A percentile compares a stretch with the other conserved stretches of the same genome.
Evolutionary conservation across 2,888 invertebrate genomes (phyloP).

Genomic region (Drosophila vallismaia): DNA sequence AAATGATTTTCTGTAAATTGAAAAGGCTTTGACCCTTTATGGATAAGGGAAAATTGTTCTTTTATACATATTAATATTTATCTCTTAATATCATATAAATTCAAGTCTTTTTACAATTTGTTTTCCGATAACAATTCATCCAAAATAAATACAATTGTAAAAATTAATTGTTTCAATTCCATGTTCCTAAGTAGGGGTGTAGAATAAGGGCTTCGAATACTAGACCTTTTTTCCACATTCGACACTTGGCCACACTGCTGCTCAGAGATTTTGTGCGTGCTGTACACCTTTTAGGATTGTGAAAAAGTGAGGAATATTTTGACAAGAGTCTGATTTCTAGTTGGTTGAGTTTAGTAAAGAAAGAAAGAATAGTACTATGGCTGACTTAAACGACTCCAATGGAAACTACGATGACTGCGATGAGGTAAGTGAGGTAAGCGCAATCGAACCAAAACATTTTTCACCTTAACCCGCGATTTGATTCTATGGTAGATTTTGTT

Average conservation of each 20-base stretch:
- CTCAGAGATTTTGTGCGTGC: conserved; percentile 49
- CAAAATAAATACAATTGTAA: no score
- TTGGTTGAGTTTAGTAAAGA: not conserved
- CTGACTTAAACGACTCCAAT: conserved; percentile 73
- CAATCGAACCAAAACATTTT: conserved; percentile 36
- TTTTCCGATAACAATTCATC: not conserved
- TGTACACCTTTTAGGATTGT: conserved; percentile 50
- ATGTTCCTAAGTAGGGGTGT: not conserved
- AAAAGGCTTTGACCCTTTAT: no score
- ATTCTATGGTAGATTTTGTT: no score
- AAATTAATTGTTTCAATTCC: not conserved
- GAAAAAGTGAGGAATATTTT: conserved; percentile 24
- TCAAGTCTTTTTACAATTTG: not conserved
- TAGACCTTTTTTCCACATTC: conserved; percentile 5
- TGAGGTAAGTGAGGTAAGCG: conserved; percentile 64
- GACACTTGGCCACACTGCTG: conserved; percentile 35
- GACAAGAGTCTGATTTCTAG: not conserved
- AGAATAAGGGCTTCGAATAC: no score
- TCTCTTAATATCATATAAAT: no score
- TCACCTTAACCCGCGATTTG: conserved; percentile 24
- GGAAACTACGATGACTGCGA: conserved; percentile 78
- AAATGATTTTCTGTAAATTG: no score
- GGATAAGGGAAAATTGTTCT: no score
- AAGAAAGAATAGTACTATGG: conserved; percentile 56
- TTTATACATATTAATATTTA: no score